These are phyloP conservation scores for Aromia moschata DNA, from an alignment of 2,888 invertebrate genomes.

Conservation along the genomic window DNA sequence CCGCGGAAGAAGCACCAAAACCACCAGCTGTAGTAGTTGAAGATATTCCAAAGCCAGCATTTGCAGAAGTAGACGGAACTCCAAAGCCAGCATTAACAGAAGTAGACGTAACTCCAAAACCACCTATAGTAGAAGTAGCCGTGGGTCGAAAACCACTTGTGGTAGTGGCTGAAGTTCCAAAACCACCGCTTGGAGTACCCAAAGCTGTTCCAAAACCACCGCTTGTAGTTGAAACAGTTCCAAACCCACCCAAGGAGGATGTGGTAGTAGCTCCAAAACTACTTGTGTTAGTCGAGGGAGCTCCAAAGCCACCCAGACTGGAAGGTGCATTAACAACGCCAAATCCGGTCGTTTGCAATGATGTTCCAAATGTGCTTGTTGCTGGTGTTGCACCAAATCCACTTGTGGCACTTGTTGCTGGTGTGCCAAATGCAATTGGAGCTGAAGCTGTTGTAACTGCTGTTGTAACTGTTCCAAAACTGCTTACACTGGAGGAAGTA, in stretches of 20 bases:
- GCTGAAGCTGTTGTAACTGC: background rate
- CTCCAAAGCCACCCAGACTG: background rate
- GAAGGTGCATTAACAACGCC: background rate
- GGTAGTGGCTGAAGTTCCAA: too few species aligned
- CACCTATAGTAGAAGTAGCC: background rate
- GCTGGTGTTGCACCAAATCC: background rate
- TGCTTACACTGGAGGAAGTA: background rate
- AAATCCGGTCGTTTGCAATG: background rate
- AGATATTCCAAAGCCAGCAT: constrained; percentile 15
- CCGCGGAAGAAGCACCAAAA: background rate
- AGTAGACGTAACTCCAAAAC: background rate
- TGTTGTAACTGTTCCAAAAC: background rate
- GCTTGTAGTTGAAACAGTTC: too few species aligned
- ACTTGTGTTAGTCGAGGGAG: background rate
- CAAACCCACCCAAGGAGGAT: too few species aligned
- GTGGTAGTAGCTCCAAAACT: too few species aligned
- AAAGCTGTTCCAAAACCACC: too few species aligned
- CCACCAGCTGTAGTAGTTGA: background rate
- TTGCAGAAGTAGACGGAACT: constrained; percentile 7
- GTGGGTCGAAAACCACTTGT: too few species aligned
- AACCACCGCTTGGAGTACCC: too few species aligned
- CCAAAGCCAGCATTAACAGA: constrained; percentile 11
- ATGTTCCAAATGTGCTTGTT: background rate
- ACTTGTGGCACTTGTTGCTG: background rate
- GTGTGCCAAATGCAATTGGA: background rate